Evolutionary conservation across 2,113 vertebrate species (phyloP), one percentile per base, ranked within the genome.

Genomic region (Platycercus adscitus): DNA sequence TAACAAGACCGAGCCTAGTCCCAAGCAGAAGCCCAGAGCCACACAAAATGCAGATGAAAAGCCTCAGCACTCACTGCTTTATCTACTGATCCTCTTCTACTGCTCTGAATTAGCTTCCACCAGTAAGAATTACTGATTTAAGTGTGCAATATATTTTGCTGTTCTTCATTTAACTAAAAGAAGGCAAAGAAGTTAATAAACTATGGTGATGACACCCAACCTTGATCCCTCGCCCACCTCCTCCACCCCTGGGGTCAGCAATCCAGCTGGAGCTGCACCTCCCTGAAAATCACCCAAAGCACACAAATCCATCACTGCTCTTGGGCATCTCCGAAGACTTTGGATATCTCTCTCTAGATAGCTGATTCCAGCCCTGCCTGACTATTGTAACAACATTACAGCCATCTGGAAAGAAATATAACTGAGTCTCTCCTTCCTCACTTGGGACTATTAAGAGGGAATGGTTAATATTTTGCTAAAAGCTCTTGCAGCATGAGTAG

Each of bases 391-490:
- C 25, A 71, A 37, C 37, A 12, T 76, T 43, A 49, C 9, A 84
- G 52, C 44, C 73, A 65, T 71, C 80, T 92, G 81, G 69, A 81
- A 75, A 89, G 65, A 64, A 87, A 81, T 55, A 26, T 6, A 44
- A 11, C 39, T 11, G 39, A 56, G 25, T 69, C 81, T 37, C 61
- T 79, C 29, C 28, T 81, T 81, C 37, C 35, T 72, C 39, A 4
- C 56, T 75, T 77, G 41, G 61, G 58, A 61, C 37, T 64, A 46
- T 87, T 91, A 63, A 53, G 1, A 0, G 37, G 29, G 41, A 87
- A 60, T 31, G 26, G 37, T 87, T 95, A 91, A 81, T 91, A 84
- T 76, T 95, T 90, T 87, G 65, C 77, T 88, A 33, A 75, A 78
- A 92, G n/a, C 35, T 69, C 66, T 86, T 81, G 16, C 33, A 92